Conservation (phyloP, 2,888 invertebrate species). For the Zygaena filipendulae region DNA sequence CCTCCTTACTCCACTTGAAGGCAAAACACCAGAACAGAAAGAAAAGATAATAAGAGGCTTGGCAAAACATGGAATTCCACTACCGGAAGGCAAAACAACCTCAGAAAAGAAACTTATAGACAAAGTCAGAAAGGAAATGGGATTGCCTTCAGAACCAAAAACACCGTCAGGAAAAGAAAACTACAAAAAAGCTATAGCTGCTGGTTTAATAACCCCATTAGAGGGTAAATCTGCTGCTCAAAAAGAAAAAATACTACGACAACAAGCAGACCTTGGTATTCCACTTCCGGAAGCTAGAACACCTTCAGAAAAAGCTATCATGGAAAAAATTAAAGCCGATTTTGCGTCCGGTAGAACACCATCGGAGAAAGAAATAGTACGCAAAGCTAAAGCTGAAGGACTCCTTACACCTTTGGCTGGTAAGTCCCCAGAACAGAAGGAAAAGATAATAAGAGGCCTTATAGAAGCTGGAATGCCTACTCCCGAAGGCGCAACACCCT, state of each 20-base stretch:
- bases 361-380: conserved; percentile 24
- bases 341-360: conserved; percentile 21
- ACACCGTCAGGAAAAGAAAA: conserved; percentile 19
- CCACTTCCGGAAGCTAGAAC: conserved; percentile 20
- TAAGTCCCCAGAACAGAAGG: conserved; percentile 25
- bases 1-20: conserved; percentile 22
- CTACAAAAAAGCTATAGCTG: conserved; percentile 19
- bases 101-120: conserved; percentile 23
- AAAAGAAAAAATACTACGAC: conserved; percentile 21
- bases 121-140: conserved; percentile 20
- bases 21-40: conserved; percentile 21
- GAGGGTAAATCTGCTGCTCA: conserved; percentile 19
- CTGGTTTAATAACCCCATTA: conserved; percentile 20
- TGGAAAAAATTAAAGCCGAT: conserved; percentile 15
- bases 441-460: conserved; percentile 28
- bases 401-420: conserved; percentile 28
- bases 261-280: conserved; percentile 15
- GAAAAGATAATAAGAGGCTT: conserved; percentile 20
- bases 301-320: conserved; percentile 19
- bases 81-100: conserved; percentile 15
- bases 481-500: conserved; percentile 30
- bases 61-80: conserved; percentile 19
- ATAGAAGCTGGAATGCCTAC: conserved; percentile 28
- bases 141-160: conserved; percentile 15
- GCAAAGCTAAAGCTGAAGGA: conserved; percentile 27